These are phyloP conservation scores for Trachelus iudaicus DNA, from an alignment of 2,888 invertebrate species.

Conservation along the genomic window DNA sequence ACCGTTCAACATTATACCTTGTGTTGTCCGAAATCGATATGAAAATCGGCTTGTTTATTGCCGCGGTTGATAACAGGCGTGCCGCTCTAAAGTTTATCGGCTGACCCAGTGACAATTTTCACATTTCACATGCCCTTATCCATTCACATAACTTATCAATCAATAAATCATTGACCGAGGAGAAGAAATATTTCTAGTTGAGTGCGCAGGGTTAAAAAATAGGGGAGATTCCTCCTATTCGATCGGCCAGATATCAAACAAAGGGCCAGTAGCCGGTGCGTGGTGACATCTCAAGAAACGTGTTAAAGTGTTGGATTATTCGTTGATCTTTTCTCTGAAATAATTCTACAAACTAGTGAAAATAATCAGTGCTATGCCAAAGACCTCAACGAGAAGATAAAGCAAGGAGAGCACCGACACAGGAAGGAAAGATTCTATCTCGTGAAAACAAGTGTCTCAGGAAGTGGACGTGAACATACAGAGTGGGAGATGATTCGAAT, in stretches of 20 bases:
- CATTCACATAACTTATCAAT: neutral
- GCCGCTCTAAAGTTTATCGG: neutral
- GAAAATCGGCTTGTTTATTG: conserved; percentile 1
- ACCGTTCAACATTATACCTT: neutral
- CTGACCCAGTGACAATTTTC: neutral
- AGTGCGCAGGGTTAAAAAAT: neutral
- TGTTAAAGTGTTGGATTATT: neutral
- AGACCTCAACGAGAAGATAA: neutral
- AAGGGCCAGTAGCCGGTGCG: neutral
- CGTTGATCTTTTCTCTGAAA: neutral
- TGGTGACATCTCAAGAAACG: neutral
- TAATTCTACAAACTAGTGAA: neutral
- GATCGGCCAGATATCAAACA: neutral
- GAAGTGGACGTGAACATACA: neutral
- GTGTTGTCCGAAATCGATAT: neutral
- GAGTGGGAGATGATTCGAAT: conserved; percentile 47
- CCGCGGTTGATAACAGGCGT: neutral
- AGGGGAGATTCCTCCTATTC: neutral
- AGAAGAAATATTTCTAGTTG: neutral
- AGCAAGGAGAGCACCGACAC: neutral
- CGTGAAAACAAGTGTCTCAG: conserved; percentile 1
- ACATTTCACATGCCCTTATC: neutral
- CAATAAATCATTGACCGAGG: neutral
- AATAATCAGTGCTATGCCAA: neutral
- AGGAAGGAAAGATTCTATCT: neutral